Conservation (phyloP, 2,888 invertebrate species). For the Caenorhabditis sp. region DNA sequence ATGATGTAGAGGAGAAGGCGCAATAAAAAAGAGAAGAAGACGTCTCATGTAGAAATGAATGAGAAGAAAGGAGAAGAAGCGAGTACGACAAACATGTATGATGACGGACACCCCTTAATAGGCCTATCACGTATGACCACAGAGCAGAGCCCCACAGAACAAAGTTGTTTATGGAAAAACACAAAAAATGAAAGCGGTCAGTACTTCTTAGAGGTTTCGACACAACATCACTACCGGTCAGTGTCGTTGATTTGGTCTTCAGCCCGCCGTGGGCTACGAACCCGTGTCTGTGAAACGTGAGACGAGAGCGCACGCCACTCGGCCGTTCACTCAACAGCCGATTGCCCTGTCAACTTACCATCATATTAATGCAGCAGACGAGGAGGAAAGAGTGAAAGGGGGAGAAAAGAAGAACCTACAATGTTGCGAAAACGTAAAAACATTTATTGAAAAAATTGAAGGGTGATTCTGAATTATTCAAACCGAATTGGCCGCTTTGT, state of each 20-base stretch:
- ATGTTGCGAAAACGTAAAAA: neutral
- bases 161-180: conserved; percentile 50
- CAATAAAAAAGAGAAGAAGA: conserved; percentile 29
- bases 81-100: conserved; percentile 52
- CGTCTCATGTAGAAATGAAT: conserved; percentile 41
- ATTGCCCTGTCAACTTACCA: neutral
- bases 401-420: neutral
- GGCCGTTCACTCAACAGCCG: conserved; percentile 48
- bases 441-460: conserved; percentile 27
- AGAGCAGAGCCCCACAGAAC: conserved; percentile 7
- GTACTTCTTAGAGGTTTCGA: conserved; percentile 69
- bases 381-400: neutral
- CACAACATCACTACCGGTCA: conserved; percentile 63
- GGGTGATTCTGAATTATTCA: conserved; percentile 53
- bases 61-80: conserved; percentile 34
- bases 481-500: conserved; percentile 72
- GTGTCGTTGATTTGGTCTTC: conserved; percentile 58
- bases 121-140: conserved; percentile 53
- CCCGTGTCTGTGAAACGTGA: conserved; percentile 21
- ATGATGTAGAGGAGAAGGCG: conserved; percentile 12
- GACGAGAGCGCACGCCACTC: conserved; percentile 42
- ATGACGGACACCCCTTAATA: conserved; percentile 62
- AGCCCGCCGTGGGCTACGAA: conserved; percentile 57
- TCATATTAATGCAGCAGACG: neutral
- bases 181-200: conserved; percentile 56